phyloP scores from a whole-genome alignment of 2,797 vertebrate species.

The Moxostoma hubbsi region DNA sequence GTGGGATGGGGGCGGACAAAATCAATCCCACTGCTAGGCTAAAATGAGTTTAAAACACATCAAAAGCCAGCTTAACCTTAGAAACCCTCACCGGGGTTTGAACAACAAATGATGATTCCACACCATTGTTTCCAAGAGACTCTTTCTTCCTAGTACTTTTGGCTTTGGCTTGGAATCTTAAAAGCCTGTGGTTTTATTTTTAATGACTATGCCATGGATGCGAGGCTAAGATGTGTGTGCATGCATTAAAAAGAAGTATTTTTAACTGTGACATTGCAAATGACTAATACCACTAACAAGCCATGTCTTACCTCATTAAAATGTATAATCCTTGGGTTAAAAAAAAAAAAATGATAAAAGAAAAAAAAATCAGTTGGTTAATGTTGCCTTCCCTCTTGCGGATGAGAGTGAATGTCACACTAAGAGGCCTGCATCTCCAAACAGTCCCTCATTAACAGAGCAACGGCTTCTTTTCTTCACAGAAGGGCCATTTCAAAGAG shows the following conservation, averaged over 20 bases:
- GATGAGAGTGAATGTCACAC: slow-evolving; percentile 57
- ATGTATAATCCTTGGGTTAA: slow-evolving; percentile 70
- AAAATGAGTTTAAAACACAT: slow-evolving; percentile 86
- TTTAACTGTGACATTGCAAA: slow-evolving; percentile 80
- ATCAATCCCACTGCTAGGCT: slow-evolving; percentile 81
- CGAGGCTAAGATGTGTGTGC: slow-evolving; percentile 68
- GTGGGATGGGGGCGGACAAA: slow-evolving; percentile 29
- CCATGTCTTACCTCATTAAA: slow-evolving; percentile 81
- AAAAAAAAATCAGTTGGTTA: slow-evolving; percentile 62
- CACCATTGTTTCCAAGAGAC: slow-evolving; percentile 84
- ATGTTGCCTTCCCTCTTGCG: slow-evolving; percentile 60
- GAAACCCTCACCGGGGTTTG: slow-evolving; percentile 81
- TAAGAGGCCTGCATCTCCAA: slow-evolving; percentile 8
- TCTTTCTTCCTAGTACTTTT: slow-evolving; percentile 78
- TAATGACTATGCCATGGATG: slow-evolving; percentile 77
- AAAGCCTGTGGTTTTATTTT: slow-evolving; percentile 83
- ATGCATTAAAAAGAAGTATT: slow-evolving; percentile 75
- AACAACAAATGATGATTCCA: slow-evolving; percentile 85
- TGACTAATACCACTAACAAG: slow-evolving; percentile 83
- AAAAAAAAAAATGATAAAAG: slow-evolving; percentile 57
- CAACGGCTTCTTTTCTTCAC: slow-evolving; percentile 54
- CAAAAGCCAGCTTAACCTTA: slow-evolving; percentile 85
- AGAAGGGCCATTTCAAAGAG: slow-evolving; percentile 61
- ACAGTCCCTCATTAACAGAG: slow-evolving; percentile 63
- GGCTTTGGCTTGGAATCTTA: slow-evolving; percentile 75